Base-by-base conservation (phyloP, 2,797 vertebrate genomes). In the Echiichthys vipera region DNA sequence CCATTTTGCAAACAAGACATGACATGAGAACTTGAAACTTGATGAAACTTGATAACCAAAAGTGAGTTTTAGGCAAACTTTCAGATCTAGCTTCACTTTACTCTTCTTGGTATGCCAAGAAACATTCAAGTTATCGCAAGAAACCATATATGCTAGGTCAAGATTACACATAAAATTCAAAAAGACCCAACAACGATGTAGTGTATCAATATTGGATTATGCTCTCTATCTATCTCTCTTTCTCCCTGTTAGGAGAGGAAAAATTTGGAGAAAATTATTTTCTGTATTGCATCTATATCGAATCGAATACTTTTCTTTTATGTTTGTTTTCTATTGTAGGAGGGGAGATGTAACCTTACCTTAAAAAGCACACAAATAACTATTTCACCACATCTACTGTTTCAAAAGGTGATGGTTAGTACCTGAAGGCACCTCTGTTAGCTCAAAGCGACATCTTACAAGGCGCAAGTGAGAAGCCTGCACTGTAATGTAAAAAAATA, bases 391-490 rank as follows among this genome's bases (percentile, higher is more conserved):
- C 40, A 69, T 65, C n/a, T 53, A 65, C 50, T 42, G 58, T 83
- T 89, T 81, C 50, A 69, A 65, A 81, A 72, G 57, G 67, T 78
- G 65, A 67, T 65, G 63, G 70, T 83, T 88, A 70, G 74, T 36
- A 36, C 36, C 43, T 37, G 57, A 54, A 62, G 42, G 46, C 47
- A 55, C 59, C 39, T 84, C 79, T 79, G 59, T 84, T 57, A 46
- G 37, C 51, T 54, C 40, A 53, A 74, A 46, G 39, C 9, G 1
- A 62, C 45, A 22, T 43, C 34, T 78, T 62, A 34, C 39, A 65
- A 73, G 32, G 30, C 27, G 43, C n/a, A 12, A 53, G 40, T 36
- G 32, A 34, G 50, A 59, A 57, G 34, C 63, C 51, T 15, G 4
- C 42, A 37, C 39, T 59, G 66, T 78, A 63, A 72, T 77, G 56